Evolutionary conservation across 1,140 invertebrate species (phyloP).

Genomic region (Pachypeltis micranthus): DNA sequence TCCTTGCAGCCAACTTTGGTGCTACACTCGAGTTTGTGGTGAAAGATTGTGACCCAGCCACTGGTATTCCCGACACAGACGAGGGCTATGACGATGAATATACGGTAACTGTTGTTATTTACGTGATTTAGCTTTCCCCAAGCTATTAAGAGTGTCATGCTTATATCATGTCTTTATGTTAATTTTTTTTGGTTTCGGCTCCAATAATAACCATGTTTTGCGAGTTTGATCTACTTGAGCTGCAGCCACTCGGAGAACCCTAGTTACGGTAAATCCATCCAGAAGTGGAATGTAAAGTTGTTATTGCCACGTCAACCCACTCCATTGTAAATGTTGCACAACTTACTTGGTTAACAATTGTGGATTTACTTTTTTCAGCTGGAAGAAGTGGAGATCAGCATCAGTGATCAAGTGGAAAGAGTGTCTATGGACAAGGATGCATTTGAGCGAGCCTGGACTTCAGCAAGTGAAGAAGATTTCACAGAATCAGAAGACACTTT

Average conservation of each 20-base stretch:
- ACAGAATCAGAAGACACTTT: slow-evolving; percentile 83
- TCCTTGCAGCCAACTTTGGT: slow-evolving; percentile 58
- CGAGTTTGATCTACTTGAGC: too few species aligned
- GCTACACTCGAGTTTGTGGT: slow-evolving; percentile 87
- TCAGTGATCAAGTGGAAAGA: slow-evolving; percentile 85
- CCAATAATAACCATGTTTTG: too few species aligned
- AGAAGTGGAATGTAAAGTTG: too few species aligned
- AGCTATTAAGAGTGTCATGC: too few species aligned
- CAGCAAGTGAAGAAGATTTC: slow-evolving; percentile 41
- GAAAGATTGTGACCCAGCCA: slow-evolving; percentile 90
- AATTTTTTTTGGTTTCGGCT: too few species aligned
- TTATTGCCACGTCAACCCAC: too few species aligned
- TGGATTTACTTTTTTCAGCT: slow-evolving; percentile 41
- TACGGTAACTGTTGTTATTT: slow-evolving; percentile 53
- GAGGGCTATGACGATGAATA: slow-evolving; percentile 80
- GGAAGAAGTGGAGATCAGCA: slow-evolving; percentile 83
- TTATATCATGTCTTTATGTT: too few species aligned
- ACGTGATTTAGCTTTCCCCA: too few species aligned
- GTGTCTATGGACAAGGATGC: slow-evolving; percentile 55
- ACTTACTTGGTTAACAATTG: too few species aligned
- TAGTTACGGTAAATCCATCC: too few species aligned
- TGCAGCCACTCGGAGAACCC: too few species aligned
- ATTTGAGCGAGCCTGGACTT: slow-evolving; percentile 64
- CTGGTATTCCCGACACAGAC: slow-evolving; percentile 82
- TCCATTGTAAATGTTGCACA: too few species aligned